phyloP scores from a whole-genome alignment of 1,140 invertebrate genomes.

The Sinonovacula constricta region DNA sequence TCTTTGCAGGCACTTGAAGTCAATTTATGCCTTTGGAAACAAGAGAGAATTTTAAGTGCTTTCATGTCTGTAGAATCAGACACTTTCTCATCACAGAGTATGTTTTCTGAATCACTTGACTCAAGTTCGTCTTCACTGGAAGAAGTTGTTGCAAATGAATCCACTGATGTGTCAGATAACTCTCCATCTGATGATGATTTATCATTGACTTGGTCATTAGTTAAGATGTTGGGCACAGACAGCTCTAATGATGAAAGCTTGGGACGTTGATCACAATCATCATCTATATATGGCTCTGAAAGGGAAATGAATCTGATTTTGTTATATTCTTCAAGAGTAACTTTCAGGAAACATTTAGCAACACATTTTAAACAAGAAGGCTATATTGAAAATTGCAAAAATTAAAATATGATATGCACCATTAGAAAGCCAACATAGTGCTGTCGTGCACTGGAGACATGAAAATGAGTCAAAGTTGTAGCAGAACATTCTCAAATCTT shows the following conservation, averaged over 20 bases:
- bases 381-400: slow-evolving; percentile 10
- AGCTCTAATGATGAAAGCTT: slow-evolving; percentile 19
- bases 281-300: slow-evolving; percentile 10
- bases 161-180: slow-evolving; percentile 16
- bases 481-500: slow-evolving; percentile 3
- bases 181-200: slow-evolving; percentile 19
- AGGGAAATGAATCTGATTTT: slow-evolving; percentile 14
- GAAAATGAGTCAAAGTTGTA: slow-evolving; percentile 8
- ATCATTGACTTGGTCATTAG: slow-evolving; percentile 16
- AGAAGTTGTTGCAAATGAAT: slow-evolving; percentile 19
- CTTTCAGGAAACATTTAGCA: slow-evolving; percentile 7
- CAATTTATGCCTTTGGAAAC: slow-evolving; percentile 20
- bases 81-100: slow-evolving; percentile 13
- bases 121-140: slow-evolving; percentile 12
- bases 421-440: slow-evolving; percentile 9
- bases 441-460: slow-evolving; percentile 2
- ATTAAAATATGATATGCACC: slow-evolving; percentile 7
- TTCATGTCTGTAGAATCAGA: slow-evolving; percentile 1
- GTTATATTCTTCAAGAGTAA: slow-evolving; percentile 13
- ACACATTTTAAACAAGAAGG: slow-evolving; percentile 10
- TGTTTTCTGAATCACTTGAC: slow-evolving; percentile 24
- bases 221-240: slow-evolving; percentile 16
- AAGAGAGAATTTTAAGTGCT: slow-evolving; percentile 17
- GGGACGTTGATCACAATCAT: slow-evolving; percentile 9
- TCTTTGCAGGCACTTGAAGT: slow-evolving; percentile 22